Base-by-base conservation (phyloP, 2,888 invertebrate species). In the Steinernema carpocapsae region DNA sequence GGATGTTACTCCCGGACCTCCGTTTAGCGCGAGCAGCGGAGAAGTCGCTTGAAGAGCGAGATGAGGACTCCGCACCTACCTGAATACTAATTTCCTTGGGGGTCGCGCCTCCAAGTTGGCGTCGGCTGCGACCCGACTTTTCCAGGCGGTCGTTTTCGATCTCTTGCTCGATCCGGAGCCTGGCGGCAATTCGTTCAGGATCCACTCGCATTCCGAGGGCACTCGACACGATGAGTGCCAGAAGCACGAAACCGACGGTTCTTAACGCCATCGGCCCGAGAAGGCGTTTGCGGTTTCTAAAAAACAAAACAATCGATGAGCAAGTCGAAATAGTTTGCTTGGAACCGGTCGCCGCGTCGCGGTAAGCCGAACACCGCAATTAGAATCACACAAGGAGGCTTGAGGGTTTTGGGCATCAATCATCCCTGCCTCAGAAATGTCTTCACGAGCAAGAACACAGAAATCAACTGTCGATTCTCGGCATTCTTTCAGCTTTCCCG, bases 21-120 rank as follows among this genome's bases (percentile, higher is more conserved):
- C 37, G 37, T 10, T 37, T 6, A 37, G 10, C 3, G 37, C 37
- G 37, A 37, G 37, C 37, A 37, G 10, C 37, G 10, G 10, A 10
- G 4, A 6, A 37, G 37, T 37, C 37, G 37, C 4, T 37, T 10
- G 37, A 37, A 10, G 37, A 37, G 37, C 10, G 4, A 37, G 37
- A 37, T 7, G 19, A 48, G 17, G 17, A 14, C 7, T 14, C 14
- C 45, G 32, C 32, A 70, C 77, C 42, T 72, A 81, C 86, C 79
- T 85, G 84, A 64, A 86, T 85, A 72, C 81, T 85, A 70, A 85
- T 83, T 75, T 86, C 86, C 71, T 86, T 85, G 6, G 84, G 85
- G 32, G 80, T 78, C 51, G 79, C 79, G 48, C 78, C 74, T 37
- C 37, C 37, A 14, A 79, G 52, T 73, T 85, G 85, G 45, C 84